Evolutionary conservation across 1,140 invertebrate species (phyloP).

Genomic region (Babylonia areolata): DNA sequence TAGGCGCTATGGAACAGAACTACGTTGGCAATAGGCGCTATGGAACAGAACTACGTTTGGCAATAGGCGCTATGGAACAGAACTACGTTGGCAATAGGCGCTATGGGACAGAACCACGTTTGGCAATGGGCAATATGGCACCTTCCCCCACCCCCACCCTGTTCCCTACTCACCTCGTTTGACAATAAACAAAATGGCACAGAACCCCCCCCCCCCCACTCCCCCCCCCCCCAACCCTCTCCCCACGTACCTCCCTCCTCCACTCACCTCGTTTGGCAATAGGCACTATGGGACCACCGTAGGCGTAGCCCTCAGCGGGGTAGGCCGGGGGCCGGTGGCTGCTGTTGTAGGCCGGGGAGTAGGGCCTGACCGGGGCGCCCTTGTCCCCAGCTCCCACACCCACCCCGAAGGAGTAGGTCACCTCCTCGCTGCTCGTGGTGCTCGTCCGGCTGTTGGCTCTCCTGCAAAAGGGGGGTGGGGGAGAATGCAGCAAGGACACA

Average conservation of each 20-base stretch:
- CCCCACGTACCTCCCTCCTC: too few species aligned
- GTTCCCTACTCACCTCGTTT: constrained; percentile 48
- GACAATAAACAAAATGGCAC: constrained; percentile 21
- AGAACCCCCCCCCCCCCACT: too few species aligned
- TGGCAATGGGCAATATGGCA: constrained; percentile 26
- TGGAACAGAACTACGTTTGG: constrained; percentile 51
- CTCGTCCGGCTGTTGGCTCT: constrained; percentile 63
- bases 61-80: constrained; percentile 19
- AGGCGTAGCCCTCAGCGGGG: constrained; percentile 59
- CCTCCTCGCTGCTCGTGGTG: constrained; percentile 69
- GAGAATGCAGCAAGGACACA: not conserved
- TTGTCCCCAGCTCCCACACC: constrained; percentile 24
- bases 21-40: too few species aligned
- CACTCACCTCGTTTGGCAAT: constrained; percentile 46
- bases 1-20: constrained; percentile 20
- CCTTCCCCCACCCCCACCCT: too few species aligned
- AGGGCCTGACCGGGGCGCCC: not conserved
- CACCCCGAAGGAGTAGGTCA: constrained; percentile 65
- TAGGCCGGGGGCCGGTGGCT: constrained; percentile 54
- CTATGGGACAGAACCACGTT: constrained; percentile 41
- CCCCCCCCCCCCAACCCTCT: too few species aligned
- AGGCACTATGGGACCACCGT: constrained; percentile 33
- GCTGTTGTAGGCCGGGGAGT: constrained; percentile 24
- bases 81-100: constrained; percentile 44
- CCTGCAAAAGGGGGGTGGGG: not conserved